phyloP scores from a whole-genome alignment of 2,797 vertebrate species.

The Protonibea diacanthus region DNA sequence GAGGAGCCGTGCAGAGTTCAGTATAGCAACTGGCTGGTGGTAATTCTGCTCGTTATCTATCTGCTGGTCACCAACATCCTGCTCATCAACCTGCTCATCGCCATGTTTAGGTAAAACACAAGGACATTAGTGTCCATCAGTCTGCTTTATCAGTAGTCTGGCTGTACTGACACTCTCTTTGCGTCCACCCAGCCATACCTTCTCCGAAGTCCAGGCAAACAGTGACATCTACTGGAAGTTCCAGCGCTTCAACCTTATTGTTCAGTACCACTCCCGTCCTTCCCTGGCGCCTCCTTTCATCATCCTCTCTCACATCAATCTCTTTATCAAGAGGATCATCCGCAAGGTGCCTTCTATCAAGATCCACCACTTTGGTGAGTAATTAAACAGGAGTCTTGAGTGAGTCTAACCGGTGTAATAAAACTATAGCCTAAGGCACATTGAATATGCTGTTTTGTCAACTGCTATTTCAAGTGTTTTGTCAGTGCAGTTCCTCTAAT shows the following conservation, averaged over 20 bases:
- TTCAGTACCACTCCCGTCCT: constrained; percentile 91
- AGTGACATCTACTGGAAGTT: constrained; percentile 95
- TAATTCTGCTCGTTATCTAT: constrained; percentile 90
- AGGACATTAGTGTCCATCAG: neutral
- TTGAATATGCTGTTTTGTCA: neutral
- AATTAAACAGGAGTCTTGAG: neutral
- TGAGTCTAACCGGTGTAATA: neutral
- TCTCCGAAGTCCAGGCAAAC: constrained; percentile 90
- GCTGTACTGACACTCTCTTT: neutral
- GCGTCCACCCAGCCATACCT: constrained; percentile 86
- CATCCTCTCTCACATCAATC: constrained; percentile 89
- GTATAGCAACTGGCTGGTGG: constrained; percentile 92
- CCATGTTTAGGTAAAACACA: constrained; percentile 91
- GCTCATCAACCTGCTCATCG: constrained; percentile 93
- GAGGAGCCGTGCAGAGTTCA: constrained; percentile 84
- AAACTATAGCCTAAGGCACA: neutral
- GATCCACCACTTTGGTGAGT: constrained; percentile 89
- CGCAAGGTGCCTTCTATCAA: constrained; percentile 81
- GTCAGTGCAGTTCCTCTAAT: too few species aligned
- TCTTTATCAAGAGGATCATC: constrained; percentile 84
- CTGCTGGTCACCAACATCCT: constrained; percentile 94
- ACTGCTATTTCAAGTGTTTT: neutral
- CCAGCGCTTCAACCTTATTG: constrained; percentile 92
- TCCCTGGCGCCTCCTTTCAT: constrained; percentile 92
- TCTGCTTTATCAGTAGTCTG: neutral